Conservation (phyloP, 2,888 invertebrate species). For the Ypsolopha scabrella region DNA sequence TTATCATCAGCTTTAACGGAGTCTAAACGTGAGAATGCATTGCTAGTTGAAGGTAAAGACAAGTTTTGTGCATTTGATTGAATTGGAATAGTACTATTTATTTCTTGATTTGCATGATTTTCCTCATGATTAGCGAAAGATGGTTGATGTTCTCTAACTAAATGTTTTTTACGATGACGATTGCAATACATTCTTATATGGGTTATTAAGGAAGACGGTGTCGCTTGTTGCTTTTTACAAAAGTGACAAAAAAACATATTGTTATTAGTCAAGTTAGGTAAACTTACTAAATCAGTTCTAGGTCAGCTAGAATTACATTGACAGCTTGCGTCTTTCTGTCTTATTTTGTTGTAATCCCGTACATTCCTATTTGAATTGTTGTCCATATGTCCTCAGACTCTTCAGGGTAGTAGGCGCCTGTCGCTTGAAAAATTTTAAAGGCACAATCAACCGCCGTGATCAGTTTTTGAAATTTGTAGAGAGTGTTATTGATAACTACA, state of each 20-base stretch:
- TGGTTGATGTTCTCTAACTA: no score
- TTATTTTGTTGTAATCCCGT: constrained; percentile 5
- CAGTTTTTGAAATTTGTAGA: constrained; percentile 3
- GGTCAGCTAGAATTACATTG: no score
- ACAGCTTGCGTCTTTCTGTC: no score
- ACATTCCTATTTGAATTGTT: constrained; percentile 6
- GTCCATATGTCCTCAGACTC: constrained; percentile 7
- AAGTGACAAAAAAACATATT: not conserved
- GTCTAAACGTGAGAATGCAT: no score
- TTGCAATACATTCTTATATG: not conserved
- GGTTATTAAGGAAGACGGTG: not conserved
- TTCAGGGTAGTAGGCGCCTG: constrained; percentile 7
- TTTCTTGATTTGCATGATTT: no score
- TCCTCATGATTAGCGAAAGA: no score
- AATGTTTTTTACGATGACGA: no score
- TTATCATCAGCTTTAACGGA: no score
- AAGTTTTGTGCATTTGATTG: no score
- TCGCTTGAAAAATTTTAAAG: constrained; percentile 9
- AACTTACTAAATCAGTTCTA: not conserved
- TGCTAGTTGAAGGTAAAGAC: no score
- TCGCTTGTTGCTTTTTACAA: not conserved
- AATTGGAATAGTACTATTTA: no score
- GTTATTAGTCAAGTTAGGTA: not conserved
- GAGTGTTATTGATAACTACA: constrained; percentile 3
- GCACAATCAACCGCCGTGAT: constrained; percentile 8